Evolutionary conservation across 1,140 invertebrate species (phyloP).

Genomic region (Ruditapes philippinarum): DNA sequence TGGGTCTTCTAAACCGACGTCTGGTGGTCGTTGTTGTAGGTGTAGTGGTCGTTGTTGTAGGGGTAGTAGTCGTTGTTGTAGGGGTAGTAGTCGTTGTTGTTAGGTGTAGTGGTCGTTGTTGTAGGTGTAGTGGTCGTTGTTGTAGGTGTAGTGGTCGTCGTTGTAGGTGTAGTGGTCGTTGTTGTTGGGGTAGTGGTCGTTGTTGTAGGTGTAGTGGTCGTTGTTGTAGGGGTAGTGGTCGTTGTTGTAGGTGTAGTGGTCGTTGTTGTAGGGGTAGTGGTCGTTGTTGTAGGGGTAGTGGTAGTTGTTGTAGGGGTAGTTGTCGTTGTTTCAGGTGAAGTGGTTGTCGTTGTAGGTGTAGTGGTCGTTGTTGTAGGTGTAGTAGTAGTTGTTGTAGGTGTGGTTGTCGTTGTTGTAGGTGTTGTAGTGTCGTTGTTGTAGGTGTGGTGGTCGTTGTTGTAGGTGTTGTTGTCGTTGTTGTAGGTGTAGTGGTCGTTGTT

Average conservation of each 20-base stretch:
- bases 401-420: background rate
- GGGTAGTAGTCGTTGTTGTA: background rate
- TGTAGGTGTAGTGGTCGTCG: background rate
- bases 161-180: background rate
- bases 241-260: background rate
- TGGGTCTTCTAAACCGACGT: background rate
- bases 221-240: background rate
- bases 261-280: background rate
- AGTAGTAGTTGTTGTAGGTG: background rate
- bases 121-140: slow-evolving; percentile 1
- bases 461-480: background rate
- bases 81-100: background rate
- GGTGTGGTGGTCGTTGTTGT: slow-evolving; percentile 3
- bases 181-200: slow-evolving; percentile 1
- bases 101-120: slow-evolving; percentile 12
- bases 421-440: slow-evolving; percentile 28
- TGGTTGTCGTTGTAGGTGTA: background rate
- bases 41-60: background rate
- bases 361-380: slow-evolving; percentile 12
- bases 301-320: background rate
- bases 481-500: background rate
- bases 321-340: background rate
- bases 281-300: slow-evolving; percentile 8
- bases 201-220: background rate
- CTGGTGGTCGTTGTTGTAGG: background rate